Conservation (phyloP, 2,888 invertebrate genomes). For the Agonum fuliginosum region DNA sequence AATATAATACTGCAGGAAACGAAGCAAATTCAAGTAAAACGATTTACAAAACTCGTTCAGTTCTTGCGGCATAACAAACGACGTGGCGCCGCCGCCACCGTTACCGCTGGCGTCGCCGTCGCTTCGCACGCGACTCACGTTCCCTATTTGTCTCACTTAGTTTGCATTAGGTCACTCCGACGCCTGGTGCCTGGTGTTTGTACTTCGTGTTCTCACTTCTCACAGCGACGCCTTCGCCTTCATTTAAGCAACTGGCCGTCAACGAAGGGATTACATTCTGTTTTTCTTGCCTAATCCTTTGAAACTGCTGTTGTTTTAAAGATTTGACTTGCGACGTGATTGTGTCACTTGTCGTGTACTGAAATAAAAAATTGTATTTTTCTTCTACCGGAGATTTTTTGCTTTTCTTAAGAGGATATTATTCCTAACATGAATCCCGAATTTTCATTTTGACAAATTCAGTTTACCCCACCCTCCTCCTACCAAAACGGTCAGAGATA, state of each 20-base stretch:
- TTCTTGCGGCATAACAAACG: background rate
- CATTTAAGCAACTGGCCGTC: constrained; percentile 39
- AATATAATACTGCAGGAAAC: too few species aligned
- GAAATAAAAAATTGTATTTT: background rate
- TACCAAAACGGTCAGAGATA: too few species aligned
- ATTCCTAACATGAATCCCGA: too few species aligned
- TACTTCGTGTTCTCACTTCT: background rate
- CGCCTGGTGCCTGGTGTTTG: background rate
- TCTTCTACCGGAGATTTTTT: too few species aligned
- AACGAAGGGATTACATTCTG: constrained; percentile 44
- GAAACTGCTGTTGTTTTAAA: constrained; percentile 27
- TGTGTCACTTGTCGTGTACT: background rate
- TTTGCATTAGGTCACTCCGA: constrained; percentile 41
- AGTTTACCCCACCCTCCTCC: too few species aligned
- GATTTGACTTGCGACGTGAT: constrained; percentile 8
- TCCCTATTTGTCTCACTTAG: constrained; percentile 40
- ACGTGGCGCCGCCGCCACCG: background rate
- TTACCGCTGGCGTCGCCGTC: background rate
- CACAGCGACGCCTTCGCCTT: background rate
- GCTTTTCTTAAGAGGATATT: too few species aligned
- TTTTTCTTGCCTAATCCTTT: constrained; percentile 40
- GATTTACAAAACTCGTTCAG: too few species aligned
- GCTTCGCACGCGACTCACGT: constrained; percentile 8
- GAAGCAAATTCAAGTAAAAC: too few species aligned
- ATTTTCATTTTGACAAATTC: too few species aligned